A percentile compares a stretch with the other conserved stretches of the same genome.
These are phyloP conservation scores for Muscicapa adusta DNA, from an alignment of 2,113 vertebrate genomes.

Conservation along the genomic window DNA sequence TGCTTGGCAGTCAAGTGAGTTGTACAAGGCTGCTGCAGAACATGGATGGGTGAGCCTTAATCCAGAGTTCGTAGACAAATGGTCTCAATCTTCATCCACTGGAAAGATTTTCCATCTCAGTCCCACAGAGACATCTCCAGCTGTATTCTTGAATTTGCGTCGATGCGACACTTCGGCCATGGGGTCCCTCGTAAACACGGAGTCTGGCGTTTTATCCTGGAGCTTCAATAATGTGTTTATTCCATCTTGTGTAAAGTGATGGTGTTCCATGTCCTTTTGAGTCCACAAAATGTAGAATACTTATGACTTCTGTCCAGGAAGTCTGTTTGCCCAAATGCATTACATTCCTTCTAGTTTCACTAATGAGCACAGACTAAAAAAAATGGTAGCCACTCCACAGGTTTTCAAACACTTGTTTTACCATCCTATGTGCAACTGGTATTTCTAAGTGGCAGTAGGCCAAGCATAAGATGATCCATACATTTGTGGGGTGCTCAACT, in stretches of 20 bases:
- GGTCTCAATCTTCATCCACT: conserved; percentile 67
- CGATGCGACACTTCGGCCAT: conserved; percentile 10
- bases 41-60: background rate
- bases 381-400: conserved; percentile 3
- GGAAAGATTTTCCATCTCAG: conserved; percentile 46
- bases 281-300: conserved; percentile 55
- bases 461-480: conserved; percentile 27
- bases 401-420: conserved; percentile 30
- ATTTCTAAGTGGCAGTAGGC: conserved; percentile 30
- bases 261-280: conserved; percentile 64
- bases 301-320: conserved; percentile 62
- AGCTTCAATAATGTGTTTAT: conserved; percentile 33
- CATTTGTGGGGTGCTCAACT: conserved; percentile 21
- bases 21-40: conserved; percentile 22
- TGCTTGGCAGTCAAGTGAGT: conserved; percentile 43
- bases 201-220: conserved; percentile 54
- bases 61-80: conserved; percentile 26
- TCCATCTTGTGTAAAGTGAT: conserved; percentile 27
- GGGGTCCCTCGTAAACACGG: conserved; percentile 23
- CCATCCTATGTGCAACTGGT: background rate
- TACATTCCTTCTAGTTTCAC: conserved; percentile 30
- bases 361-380: conserved; percentile 29
- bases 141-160: background rate
- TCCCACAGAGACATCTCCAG: conserved; percentile 45
- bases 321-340: conserved; percentile 45